Evolutionary conservation across 2,113 vertebrate genomes (phyloP).

Genomic region (Brachirus orientalis): DNA sequence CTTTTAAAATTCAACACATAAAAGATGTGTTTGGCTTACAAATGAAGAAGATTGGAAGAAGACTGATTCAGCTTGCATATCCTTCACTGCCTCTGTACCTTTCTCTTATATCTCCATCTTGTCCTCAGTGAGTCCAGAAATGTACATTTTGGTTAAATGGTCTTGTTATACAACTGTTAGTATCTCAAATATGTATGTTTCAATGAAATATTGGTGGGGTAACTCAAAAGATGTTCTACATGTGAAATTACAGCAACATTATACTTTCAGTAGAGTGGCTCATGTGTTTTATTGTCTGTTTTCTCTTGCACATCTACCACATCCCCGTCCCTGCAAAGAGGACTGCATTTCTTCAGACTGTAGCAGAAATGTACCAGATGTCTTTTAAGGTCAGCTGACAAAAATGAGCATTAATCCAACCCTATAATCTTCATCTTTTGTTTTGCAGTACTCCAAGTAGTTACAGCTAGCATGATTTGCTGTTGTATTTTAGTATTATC

Average conservation of each 20-base stretch:
- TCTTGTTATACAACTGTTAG: too few species aligned
- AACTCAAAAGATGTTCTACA: conserved; percentile 35
- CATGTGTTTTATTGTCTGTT: conserved; percentile 17
- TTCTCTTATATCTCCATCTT: conserved; percentile 45
- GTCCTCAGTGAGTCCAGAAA: conserved; percentile 19
- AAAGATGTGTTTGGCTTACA: conserved; percentile 11
- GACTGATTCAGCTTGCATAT: conserved; percentile 13
- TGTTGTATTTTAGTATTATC: too few species aligned
- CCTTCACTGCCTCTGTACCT: neutral
- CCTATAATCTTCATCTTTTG: conserved; percentile 1
- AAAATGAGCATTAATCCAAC: neutral
- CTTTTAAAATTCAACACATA: neutral
- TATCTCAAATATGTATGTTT: conserved; percentile 29
- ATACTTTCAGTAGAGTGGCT: conserved; percentile 25
- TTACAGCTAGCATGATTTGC: neutral
- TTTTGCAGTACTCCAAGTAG: too few species aligned
- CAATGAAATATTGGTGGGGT: conserved; percentile 30
- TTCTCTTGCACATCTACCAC: neutral
- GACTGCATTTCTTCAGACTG: conserved; percentile 13
- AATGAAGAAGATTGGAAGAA: neutral
- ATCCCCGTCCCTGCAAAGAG: conserved; percentile 1
- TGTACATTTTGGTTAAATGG: conserved; percentile 15
- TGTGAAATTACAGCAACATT: conserved; percentile 60
- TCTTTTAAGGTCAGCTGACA: conserved; percentile 55
- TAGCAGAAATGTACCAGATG: conserved; percentile 57